These are phyloP conservation scores for Sebastes hubbsi DNA, from an alignment of 2,797 vertebrate species.

Conservation along the genomic window DNA sequence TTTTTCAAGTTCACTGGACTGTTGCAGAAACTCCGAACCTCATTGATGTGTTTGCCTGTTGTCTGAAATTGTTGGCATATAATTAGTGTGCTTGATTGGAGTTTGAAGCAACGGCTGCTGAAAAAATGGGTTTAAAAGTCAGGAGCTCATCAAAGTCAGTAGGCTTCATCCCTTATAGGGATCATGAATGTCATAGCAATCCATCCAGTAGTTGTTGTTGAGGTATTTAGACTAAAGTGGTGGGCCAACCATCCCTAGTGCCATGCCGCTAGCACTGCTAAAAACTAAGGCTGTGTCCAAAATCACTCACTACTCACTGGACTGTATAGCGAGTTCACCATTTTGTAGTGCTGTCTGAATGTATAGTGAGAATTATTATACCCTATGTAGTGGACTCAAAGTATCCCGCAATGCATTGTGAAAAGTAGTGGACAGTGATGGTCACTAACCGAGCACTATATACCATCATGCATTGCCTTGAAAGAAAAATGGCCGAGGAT, in stretches of 20 bases:
- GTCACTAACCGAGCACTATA: too few species aligned
- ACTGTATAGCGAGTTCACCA: too few species aligned
- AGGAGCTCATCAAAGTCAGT: neutral
- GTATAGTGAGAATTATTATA: too few species aligned
- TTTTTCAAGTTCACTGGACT: neutral
- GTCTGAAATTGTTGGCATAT: neutral
- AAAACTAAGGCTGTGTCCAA: neutral
- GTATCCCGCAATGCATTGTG: too few species aligned
- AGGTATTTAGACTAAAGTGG: neutral
- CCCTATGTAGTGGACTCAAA: too few species aligned
- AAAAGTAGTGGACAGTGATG: too few species aligned
- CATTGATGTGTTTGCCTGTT: neutral
- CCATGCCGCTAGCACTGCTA: neutral
- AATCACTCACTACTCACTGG: too few species aligned
- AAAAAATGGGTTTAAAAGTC: neutral
- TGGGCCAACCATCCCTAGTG: neutral
- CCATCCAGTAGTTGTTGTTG: neutral
- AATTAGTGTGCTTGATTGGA: neutral
- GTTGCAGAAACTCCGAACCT: neutral
- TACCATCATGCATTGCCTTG: too few species aligned
- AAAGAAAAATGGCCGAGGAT: too few species aligned
- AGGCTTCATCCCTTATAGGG: neutral
- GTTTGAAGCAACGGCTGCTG: neutral
- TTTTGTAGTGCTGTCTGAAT: too few species aligned
- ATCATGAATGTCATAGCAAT: slow-evolving; percentile 5